A percentile compares a stretch with the other conserved stretches of the same genome.
phyloP scores from a whole-genome alignment of 2,113 vertebrate species.

The Phocoena phocoena region DNA sequence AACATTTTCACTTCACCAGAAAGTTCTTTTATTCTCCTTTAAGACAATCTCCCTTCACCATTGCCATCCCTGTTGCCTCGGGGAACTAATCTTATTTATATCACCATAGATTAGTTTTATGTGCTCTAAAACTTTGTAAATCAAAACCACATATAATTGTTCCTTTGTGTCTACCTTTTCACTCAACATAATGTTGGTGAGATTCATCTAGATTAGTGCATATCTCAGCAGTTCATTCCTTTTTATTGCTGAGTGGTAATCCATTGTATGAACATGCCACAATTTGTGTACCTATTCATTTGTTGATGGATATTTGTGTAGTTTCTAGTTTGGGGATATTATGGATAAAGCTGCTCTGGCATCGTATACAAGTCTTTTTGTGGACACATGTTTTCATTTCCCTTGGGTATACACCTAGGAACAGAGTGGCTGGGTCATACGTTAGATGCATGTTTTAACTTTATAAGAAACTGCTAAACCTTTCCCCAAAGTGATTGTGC shows the following conservation, averaged over 20 bases:
- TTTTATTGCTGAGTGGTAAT: neutral
- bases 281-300: neutral
- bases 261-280: neutral
- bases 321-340: neutral
- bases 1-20: neutral
- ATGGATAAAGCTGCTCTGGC: neutral
- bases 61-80: neutral
- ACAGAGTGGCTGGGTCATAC: neutral
- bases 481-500: neutral
- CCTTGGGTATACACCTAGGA: neutral
- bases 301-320: neutral
- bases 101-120: neutral
- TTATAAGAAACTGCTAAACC: neutral
- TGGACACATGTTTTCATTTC: conserved; percentile 4
- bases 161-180: neutral
- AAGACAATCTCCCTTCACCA: neutral
- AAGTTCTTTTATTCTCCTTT: neutral
- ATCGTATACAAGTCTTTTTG: neutral
- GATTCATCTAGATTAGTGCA: neutral
- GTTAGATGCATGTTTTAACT: neutral
- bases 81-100: neutral
- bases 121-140: neutral
- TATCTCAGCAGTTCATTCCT: neutral
- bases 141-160: neutral
- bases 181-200: neutral